Evolutionary conservation across 2,888 invertebrate species (phyloP), one percentile per base, ranked within the genome.

Genomic region (Hoplodrina blanda): DNA sequence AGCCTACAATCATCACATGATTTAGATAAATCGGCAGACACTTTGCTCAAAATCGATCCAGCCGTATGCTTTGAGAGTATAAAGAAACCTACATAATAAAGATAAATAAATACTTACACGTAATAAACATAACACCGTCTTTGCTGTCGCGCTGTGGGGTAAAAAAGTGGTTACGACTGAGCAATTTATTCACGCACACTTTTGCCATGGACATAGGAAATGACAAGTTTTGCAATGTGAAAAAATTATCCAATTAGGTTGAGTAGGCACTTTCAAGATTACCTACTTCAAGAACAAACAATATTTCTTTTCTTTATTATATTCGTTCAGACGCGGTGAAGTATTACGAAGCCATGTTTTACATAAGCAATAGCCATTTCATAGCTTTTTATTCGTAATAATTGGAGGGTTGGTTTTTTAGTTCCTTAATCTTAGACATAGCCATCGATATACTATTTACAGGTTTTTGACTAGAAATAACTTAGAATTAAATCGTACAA

Each of bases 301-400:
- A 80, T 79, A 83, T 79, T 81, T 80, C 37, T 80, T 75, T 50
- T 61, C 69, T 83, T 79, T 78, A 73, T 82, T 82, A 73, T 62
- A 57, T 82, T 78, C 63, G 20, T 60, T 69, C 25, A 74, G 59
- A 61, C 50, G 53, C 53, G 55, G 37, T 72, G 41, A 72, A 73
- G 62, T 65, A 61, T 71, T 61, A 56, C 54, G 65, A 64, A 55
- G 46, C 10, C 50, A 49, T 66, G 33, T 65, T 81, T 62, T 66
- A 63, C 30, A 50, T 60, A 15, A 69, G 69, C 20, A 70, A 65
- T 59, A 25, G n/a, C 41, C 46, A 15, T 80, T 63, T 53, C 54
- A 76, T 37, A 25, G 33, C 49, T 37, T 80, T 76, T 76, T 49
- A 76, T 76, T 41, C 41, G 17, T 55, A 55, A n/a, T 52, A 62